Percentiles rank a stretch among this genome's conserved stretches.
These are phyloP conservation scores for Triplophysa dalaica DNA, from an alignment of 2,113 vertebrate genomes.

Conservation along the genomic window DNA sequence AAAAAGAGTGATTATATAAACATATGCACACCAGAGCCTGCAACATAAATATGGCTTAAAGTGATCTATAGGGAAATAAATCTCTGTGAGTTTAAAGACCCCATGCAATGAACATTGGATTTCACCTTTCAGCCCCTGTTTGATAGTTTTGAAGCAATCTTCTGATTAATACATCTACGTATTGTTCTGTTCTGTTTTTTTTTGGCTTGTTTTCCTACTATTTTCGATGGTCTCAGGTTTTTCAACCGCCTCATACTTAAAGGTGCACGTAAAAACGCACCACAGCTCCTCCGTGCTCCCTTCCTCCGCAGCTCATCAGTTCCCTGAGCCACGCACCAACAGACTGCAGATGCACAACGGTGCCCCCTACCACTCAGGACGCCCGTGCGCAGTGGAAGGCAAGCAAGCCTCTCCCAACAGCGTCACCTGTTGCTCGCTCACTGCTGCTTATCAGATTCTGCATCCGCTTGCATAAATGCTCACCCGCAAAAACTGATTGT, in stretches of 20 bases:
- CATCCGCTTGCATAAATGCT: slow-evolving; percentile 58
- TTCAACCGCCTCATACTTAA: slow-evolving; percentile 99
- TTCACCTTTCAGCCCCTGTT: no score
- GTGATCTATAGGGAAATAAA: not conserved
- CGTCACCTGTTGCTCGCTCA: slow-evolving; percentile 58
- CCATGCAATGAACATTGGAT: no score
- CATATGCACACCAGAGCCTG: not conserved
- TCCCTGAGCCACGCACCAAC: slow-evolving; percentile 86
- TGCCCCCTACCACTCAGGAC: slow-evolving; percentile 97
- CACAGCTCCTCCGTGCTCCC: slow-evolving; percentile 92
- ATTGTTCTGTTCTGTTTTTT: slow-evolving; percentile 47
- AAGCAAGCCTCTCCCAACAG: slow-evolving; percentile 83
- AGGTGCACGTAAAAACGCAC: slow-evolving; percentile 99
- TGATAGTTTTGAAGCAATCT: not conserved
- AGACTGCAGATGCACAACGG: slow-evolving; percentile 95
- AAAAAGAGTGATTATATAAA: not conserved
- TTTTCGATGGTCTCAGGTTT: slow-evolving; percentile 94
- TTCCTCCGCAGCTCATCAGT: slow-evolving; percentile 83
- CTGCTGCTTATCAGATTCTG: slow-evolving; percentile 65
- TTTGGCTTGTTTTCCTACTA: slow-evolving; percentile 80
- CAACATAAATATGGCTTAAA: not conserved
- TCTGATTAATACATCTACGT: slow-evolving; percentile 35
- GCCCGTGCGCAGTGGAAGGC: slow-evolving; percentile 99
- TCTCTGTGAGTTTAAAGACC: no score
- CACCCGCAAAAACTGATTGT: slow-evolving; percentile 46